phyloP scores from a whole-genome alignment of 2,113 vertebrate genomes.

The Jaculus jaculus region DNA sequence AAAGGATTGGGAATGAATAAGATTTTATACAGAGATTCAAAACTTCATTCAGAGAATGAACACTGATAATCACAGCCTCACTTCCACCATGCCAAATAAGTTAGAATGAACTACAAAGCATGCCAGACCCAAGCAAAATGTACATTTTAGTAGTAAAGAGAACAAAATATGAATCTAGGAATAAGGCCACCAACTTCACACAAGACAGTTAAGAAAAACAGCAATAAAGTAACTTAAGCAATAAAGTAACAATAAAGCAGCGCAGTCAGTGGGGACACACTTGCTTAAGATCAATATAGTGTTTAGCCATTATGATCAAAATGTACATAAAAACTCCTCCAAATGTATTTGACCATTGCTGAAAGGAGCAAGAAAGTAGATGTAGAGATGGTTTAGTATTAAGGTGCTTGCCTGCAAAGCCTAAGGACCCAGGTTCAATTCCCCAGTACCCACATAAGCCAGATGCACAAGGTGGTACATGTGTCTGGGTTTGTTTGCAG shows the following conservation, averaged over 20 bases:
- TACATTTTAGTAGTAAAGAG: slow-evolving; percentile 80
- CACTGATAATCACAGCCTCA: slow-evolving; percentile 20
- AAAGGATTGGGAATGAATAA: slow-evolving; percentile 77
- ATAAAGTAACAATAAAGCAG: slow-evolving; percentile 77
- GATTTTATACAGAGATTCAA: slow-evolving; percentile 73
- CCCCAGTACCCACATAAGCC: no score
- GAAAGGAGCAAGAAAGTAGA: background rate
- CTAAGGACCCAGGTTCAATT: no score
- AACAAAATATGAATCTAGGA: slow-evolving; percentile 83
- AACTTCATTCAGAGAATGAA: slow-evolving; percentile 76
- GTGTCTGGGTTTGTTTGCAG: no score
- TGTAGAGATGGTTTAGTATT: no score
- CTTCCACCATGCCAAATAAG: slow-evolving; percentile 40
- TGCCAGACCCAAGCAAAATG: slow-evolving; percentile 78
- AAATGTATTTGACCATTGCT: slow-evolving; percentile 26
- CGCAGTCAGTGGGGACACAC: slow-evolving; percentile 68
- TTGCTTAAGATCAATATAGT: slow-evolving; percentile 71
- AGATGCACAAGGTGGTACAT: no score
- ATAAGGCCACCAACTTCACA: slow-evolving; percentile 82
- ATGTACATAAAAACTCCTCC: slow-evolving; percentile 50
- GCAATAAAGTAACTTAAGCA: slow-evolving; percentile 68
- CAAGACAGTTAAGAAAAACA: slow-evolving; percentile 78
- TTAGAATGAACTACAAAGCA: slow-evolving; percentile 68
- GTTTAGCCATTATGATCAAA: slow-evolving; percentile 77
- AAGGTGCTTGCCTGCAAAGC: no score